phyloP scores from a whole-genome alignment of 2,113 vertebrate genomes.

The Anarhynchus alexandrinus region DNA sequence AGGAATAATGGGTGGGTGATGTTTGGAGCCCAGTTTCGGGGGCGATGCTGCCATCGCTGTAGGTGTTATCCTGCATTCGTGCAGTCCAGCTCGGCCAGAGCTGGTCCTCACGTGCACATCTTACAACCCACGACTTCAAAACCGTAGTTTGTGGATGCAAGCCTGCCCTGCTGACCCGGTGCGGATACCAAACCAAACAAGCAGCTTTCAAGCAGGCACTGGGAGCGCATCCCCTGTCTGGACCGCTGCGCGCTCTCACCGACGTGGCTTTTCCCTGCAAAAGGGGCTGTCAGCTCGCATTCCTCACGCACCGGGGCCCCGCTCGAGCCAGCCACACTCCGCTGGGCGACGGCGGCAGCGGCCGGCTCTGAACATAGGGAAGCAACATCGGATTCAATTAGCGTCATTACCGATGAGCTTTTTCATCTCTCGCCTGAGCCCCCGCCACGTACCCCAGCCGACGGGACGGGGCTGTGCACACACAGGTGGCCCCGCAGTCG shows the following conservation, averaged over 20 bases:
- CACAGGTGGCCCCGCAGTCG: not conserved
- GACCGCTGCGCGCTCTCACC: rapidly evolving
- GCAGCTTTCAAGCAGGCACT: not conserved
- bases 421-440: not conserved
- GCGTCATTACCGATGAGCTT: not conserved
- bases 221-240: not conserved
- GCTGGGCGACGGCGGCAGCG: not conserved
- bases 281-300: slow-evolving; percentile 12
- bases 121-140: not conserved
- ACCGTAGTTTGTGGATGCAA: rapidly evolving
- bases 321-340: not conserved
- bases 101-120: not conserved
- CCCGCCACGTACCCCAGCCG: rapidly evolving
- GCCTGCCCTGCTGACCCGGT: rapidly evolving
- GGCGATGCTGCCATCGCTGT: rapidly evolving
- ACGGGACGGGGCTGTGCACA: not conserved
- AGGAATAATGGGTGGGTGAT: rapidly evolving
- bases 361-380: not conserved
- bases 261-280: not conserved
- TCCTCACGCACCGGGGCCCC: not conserved
- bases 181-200: not conserved
- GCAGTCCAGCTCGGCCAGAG: not conserved
- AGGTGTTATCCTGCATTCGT: rapidly evolving
- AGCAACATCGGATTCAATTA: not conserved
- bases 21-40: not conserved